phyloP scores from a whole-genome alignment of 2,797 vertebrate species.

The Furcifer pardalis region DNA sequence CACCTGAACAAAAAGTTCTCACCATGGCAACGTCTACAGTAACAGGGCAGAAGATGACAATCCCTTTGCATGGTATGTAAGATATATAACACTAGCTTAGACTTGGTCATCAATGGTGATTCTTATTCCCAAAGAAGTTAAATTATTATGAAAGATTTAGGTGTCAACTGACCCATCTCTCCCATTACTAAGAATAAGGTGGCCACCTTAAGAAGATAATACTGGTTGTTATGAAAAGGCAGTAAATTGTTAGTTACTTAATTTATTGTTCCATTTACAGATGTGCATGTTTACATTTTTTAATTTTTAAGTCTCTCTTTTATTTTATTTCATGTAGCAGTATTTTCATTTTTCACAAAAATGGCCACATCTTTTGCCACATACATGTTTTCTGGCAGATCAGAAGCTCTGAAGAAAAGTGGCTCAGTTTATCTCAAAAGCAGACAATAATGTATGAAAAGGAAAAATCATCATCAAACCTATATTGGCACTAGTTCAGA shows the following conservation, averaged over 20 bases:
- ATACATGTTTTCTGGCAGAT: no score
- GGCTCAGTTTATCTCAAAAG: no score
- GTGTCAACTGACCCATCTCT: background rate
- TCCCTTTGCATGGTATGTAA: conserved; percentile 86
- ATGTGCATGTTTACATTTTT: no score
- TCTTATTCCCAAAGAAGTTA: background rate
- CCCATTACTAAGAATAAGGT: background rate
- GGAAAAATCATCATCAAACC: no score
- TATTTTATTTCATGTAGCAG: no score
- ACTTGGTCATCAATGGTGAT: background rate
- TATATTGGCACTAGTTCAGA: no score
- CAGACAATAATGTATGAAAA: no score
- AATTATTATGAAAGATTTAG: background rate
- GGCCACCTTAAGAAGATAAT: background rate
- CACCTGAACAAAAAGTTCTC: conserved; percentile 76
- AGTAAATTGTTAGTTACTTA: background rate
- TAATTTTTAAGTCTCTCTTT: no score
- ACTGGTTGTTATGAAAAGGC: background rate
- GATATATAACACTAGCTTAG: background rate
- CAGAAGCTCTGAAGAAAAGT: no score
- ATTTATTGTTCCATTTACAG: background rate
- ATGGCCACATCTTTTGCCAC: no score
- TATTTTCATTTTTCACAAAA: no score
- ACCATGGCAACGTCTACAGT: conserved; percentile 75
- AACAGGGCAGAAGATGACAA: conserved; percentile 77